Evolutionary conservation across 2,888 invertebrate genomes (phyloP).

Genomic region (Diarsia rubi): DNA sequence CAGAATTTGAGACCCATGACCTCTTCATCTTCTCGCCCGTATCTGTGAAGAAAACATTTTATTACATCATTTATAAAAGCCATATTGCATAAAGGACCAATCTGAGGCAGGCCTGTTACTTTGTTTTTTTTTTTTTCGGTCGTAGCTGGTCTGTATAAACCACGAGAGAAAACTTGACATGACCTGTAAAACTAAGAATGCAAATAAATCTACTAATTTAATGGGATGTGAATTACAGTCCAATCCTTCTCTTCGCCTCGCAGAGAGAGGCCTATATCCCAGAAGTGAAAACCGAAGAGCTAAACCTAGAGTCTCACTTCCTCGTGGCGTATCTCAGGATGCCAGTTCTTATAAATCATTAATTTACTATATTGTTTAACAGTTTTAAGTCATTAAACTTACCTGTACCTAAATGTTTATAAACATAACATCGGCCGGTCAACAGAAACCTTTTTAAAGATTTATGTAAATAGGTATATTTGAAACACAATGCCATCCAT

Average conservation of each 20-base stretch:
- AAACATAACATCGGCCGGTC: conserved; percentile 8
- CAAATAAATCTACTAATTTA: background rate
- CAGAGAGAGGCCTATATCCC: background rate
- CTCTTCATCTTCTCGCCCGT: conserved; percentile 99
- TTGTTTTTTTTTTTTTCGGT: background rate
- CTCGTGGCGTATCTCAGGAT: background rate
- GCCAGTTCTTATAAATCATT: background rate
- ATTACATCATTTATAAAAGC: conserved; percentile 4
- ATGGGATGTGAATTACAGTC: background rate
- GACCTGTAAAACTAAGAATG: background rate
- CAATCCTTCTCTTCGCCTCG: background rate
- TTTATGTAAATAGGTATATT: conserved; percentile 1
- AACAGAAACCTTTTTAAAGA: conserved; percentile 19
- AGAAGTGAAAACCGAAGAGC: background rate
- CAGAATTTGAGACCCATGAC: conserved; percentile 99
- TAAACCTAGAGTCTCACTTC: background rate
- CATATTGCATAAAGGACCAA: background rate
- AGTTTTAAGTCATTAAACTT: background rate
- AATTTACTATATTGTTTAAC: background rate
- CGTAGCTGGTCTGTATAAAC: background rate
- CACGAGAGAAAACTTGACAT: background rate
- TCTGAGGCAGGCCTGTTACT: background rate
- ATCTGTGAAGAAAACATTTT: conserved; percentile 87
- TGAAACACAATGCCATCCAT: conserved; percentile 56
- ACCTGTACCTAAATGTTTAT: background rate